Evolutionary conservation across 2,888 invertebrate species (phyloP).

Genomic region (Exocentrus adspersus): DNA sequence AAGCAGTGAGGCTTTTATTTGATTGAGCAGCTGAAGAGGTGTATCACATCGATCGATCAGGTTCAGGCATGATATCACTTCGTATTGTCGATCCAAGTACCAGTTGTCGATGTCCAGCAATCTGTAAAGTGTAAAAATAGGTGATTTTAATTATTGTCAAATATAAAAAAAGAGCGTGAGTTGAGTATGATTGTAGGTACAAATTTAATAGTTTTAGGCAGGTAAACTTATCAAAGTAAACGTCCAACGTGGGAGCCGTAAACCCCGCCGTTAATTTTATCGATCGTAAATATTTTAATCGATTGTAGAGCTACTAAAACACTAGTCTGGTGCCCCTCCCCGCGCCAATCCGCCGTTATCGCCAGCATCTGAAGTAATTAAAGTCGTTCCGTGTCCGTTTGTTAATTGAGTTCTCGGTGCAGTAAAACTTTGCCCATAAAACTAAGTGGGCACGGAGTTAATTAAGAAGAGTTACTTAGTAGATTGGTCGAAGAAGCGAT

Average conservation of each 20-base stretch:
- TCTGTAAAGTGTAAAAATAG: conserved; percentile 63
- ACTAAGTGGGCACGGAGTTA: conserved; percentile 55
- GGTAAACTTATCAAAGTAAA: no score
- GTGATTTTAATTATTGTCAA: no score
- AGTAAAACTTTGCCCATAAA: conserved; percentile 58
- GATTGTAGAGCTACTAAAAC: not conserved
- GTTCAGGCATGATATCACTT: conserved; percentile 90
- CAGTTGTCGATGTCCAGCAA: conserved; percentile 77
- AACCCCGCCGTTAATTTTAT: conserved; percentile 9
- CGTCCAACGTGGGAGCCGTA: no score
- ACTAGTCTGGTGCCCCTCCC: not conserved
- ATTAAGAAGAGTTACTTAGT: conserved; percentile 52
- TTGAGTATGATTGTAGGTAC: no score
- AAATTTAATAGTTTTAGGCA: no score
- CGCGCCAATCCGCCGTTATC: conserved; percentile 15
- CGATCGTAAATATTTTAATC: not conserved
- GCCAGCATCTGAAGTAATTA: conserved; percentile 49
- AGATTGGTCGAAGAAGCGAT: conserved; percentile 26
- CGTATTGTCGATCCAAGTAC: conserved; percentile 70
- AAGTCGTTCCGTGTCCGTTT: conserved; percentile 50
- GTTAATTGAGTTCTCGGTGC: conserved; percentile 57
- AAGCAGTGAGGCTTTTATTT: conserved; percentile 77
- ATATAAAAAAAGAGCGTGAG: no score
- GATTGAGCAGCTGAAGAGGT: conserved; percentile 80
- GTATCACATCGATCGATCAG: conserved; percentile 92